phyloP scores from a whole-genome alignment of 2,888 invertebrate species.

The Agonopterix arenella region DNA sequence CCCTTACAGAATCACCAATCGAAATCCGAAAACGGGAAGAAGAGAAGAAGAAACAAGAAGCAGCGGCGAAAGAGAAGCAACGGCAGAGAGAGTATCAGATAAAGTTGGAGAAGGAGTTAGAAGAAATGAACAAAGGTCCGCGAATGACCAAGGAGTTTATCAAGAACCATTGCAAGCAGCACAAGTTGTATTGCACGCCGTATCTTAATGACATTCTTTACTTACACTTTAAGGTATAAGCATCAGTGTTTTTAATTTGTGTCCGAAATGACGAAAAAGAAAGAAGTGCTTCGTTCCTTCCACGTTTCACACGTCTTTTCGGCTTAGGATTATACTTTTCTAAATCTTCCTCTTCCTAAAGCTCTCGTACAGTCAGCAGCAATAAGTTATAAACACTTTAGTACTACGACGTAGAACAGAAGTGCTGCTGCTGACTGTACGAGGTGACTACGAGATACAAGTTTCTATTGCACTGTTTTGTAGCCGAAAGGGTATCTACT shows the following conservation, averaged over 20 bases:
- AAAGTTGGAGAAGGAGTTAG: constrained; percentile 51
- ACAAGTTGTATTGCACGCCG: constrained; percentile 92
- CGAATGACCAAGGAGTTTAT: constrained; percentile 90
- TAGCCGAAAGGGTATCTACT: no score
- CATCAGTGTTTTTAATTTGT: background rate
- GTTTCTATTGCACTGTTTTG: no score
- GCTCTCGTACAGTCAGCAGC: no score
- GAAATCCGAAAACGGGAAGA: constrained; percentile 22
- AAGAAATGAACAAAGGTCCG: constrained; percentile 52
- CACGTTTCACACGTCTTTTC: no score
- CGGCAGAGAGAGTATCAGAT: constrained; percentile 40
- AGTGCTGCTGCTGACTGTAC: no score
- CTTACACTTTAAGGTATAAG: constrained; percentile 90
- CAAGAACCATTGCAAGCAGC: constrained; percentile 87
- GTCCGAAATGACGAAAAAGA: background rate
- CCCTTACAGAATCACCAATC: constrained; percentile 10
- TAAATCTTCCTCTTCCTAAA: no score
- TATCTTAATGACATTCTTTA: constrained; percentile 94
- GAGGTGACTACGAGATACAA: no score
- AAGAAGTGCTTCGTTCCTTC: no score
- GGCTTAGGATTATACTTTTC: no score
- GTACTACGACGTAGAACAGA: no score
- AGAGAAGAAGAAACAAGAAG: constrained; percentile 33
- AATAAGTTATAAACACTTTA: no score
- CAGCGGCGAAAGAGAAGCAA: constrained; percentile 37